Conservation (phyloP, 2,113 vertebrate species). For the Panthera tigris region DNA sequence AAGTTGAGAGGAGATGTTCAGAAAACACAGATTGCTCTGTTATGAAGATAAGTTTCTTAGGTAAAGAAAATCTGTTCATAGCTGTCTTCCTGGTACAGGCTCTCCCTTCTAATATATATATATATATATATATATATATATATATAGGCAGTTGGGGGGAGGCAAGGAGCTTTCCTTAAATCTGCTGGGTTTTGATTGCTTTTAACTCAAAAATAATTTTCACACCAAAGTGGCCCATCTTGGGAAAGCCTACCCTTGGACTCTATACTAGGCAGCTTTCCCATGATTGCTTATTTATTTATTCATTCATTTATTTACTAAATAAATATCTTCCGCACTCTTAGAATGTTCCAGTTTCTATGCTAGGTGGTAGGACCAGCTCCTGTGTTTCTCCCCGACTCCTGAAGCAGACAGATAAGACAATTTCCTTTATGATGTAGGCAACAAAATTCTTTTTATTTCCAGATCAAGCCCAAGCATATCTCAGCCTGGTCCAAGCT, state of each 20-base stretch:
- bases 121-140: no score
- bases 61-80: not conserved
- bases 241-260: not conserved
- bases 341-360: not conserved
- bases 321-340: not conserved
- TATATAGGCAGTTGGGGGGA: not conserved
- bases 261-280: not conserved
- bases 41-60: not conserved
- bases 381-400: not conserved
- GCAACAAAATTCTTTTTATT: constrained; percentile 29
- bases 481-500: not conserved
- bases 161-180: not conserved
- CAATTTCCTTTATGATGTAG: not conserved
- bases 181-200: not conserved
- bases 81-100: not conserved
- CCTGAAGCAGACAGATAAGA: not conserved
- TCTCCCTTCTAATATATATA: not conserved
- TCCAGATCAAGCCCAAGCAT: not conserved
- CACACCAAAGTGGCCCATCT: not conserved
- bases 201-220: not conserved
- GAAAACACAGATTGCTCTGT: not conserved
- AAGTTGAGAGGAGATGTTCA: not conserved
- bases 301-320: constrained; percentile 7
- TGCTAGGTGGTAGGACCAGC: not conserved
- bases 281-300: not conserved